Conservation (phyloP, 2,888 invertebrate species). For the Dendrolimus houi region DNA sequence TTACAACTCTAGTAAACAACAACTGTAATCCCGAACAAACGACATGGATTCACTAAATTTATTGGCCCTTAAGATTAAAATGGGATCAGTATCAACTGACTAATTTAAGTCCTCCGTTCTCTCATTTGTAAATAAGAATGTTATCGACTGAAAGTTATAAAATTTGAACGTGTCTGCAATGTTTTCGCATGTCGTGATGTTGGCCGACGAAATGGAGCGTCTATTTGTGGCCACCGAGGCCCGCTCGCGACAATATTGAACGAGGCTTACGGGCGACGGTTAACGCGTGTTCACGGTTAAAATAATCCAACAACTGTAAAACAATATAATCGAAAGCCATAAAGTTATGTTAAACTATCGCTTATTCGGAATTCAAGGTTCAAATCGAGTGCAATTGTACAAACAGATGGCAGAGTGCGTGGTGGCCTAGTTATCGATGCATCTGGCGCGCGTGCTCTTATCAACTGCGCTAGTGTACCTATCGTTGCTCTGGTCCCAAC, state of each 20-base stretch:
- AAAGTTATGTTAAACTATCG: conserved; percentile 1
- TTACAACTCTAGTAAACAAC: conserved; percentile 1
- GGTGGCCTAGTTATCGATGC: conserved; percentile 61
- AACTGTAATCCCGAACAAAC: not conserved
- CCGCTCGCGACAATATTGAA: conserved; percentile 68
- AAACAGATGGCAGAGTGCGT: conserved; percentile 55
- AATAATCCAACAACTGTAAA: conserved; percentile 3
- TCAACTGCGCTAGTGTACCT: conserved; percentile 31
- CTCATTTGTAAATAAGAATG: conserved; percentile 10
- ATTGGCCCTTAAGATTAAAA: too few relatives aligned
- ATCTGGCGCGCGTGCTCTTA: conserved; percentile 51
- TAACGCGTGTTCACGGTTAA: conserved; percentile 19
- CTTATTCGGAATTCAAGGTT: conserved; percentile 14
- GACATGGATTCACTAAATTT: too few relatives aligned
- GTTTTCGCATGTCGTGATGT: conserved; percentile 64
- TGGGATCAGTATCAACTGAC: too few relatives aligned
- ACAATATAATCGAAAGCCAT: conserved; percentile 2
- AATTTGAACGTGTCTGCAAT: conserved; percentile 53
- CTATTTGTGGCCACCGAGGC: conserved; percentile 72
- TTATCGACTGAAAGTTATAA: conserved; percentile 38
- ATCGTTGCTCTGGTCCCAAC: conserved; percentile 18
- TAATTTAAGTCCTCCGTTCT: too few relatives aligned
- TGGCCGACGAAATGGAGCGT: conserved; percentile 68
- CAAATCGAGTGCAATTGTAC: conserved; percentile 39
- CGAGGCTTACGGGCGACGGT: conserved; percentile 48